Evolutionary conservation across 2,113 vertebrate species (phyloP).

Genomic region (Hippoglossus stenolepis): DNA sequence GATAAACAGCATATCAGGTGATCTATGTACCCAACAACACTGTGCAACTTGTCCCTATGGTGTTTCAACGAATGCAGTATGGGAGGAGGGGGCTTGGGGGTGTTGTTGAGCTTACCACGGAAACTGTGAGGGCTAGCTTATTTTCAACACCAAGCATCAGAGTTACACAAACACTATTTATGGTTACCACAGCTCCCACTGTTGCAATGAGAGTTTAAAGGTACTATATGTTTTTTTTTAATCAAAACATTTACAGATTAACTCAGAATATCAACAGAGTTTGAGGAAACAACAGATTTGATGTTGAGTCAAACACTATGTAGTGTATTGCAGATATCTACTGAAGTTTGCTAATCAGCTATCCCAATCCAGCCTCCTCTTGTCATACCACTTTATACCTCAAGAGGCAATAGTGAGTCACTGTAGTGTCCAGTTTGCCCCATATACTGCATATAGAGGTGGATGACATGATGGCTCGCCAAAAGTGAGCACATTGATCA

Average conservation of each 20-base stretch:
- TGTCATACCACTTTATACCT: background rate
- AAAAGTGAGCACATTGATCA: too few relatives aligned
- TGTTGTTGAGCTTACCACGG: constrained; percentile 17
- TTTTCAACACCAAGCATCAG: constrained; percentile 51
- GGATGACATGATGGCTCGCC: too few relatives aligned
- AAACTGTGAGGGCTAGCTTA: constrained; percentile 48
- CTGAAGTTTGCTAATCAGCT: background rate
- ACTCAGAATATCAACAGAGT: background rate
- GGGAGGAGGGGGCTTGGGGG: constrained; percentile 22
- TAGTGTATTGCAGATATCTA: background rate
- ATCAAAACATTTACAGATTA: too few relatives aligned
- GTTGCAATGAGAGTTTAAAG: background rate
- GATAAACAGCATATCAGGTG: constrained; percentile 78
- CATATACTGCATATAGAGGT: too few relatives aligned
- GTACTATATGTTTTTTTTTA: background rate
- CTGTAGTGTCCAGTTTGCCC: background rate
- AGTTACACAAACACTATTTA: constrained; percentile 37
- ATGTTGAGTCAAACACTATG: background rate
- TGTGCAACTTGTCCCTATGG: constrained; percentile 51
- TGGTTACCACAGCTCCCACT: constrained; percentile 20
- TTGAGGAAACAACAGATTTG: background rate
- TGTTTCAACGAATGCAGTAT: constrained; percentile 57
- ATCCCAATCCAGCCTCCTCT: background rate
- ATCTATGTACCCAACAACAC: constrained; percentile 59
- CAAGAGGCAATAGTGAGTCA: background rate